phyloP scores from a whole-genome alignment of 1,140 invertebrate genomes.

The Oscheius sp. region DNA sequence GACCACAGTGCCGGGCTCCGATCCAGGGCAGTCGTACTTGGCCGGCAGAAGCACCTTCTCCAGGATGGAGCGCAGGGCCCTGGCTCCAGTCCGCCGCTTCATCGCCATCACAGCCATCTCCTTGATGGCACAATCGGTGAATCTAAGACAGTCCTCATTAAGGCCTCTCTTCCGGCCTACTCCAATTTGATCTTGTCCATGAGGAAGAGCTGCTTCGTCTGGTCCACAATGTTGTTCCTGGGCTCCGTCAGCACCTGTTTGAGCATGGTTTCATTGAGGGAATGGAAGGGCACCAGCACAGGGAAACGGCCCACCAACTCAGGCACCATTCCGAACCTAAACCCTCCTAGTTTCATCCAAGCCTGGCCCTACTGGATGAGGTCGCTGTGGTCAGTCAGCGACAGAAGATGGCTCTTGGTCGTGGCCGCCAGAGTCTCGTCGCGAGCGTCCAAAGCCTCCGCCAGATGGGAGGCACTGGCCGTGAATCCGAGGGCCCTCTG shows the following conservation, averaged over 20 bases:
- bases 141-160: constrained; percentile 73
- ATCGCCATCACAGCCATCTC: constrained; percentile 84
- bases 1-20: not conserved
- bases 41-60: constrained; percentile 85
- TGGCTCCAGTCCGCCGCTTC: constrained; percentile 84
- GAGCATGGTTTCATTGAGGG: constrained; percentile 69
- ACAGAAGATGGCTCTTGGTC: constrained; percentile 68
- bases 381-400: constrained; percentile 88
- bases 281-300: constrained; percentile 93
- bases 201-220: not conserved
- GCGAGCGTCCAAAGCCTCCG: not conserved
- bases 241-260: not conserved
- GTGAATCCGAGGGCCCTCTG: constrained; percentile 58
- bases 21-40: constrained; percentile 94
- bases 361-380: too few species aligned
- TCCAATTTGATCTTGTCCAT: constrained; percentile 11
- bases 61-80: constrained; percentile 64
- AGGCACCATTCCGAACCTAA: constrained; percentile 85
- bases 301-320: constrained; percentile 97
- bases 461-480: not conserved
- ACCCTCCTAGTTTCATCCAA: not conserved
- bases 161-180: too few species aligned
- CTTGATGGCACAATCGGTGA: constrained; percentile 79
- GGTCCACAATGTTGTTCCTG: constrained; percentile 14
- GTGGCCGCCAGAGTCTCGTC: constrained; percentile 12